Base-by-base conservation (phyloP, 1,140 invertebrate genomes). In the Diprion similis region DNA sequence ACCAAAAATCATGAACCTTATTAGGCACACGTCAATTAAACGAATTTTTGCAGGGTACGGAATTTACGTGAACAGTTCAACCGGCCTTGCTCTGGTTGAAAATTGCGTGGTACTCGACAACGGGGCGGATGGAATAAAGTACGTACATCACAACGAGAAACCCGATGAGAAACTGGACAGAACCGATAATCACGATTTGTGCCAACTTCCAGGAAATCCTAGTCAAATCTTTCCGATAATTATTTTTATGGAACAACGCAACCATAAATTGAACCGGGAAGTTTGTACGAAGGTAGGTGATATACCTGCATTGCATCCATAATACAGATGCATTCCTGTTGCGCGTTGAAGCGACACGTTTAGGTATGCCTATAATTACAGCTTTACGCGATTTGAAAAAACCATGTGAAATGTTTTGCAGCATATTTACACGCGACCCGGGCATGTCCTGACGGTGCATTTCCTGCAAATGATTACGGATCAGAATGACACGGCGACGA, bases 51-150 rank as follows among this genome's bases (percentile, higher is more conserved):
- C 77, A 92, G 96, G 96, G 67, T 95, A 96, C 81, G 96, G 96
- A 13, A 88, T 98, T 47, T 97, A 95, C 85, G 90, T 98, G 2
- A 98, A 98, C 86, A 96, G 94, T 69, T 95, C 94, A 17, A 92
- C 91, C 76, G 96, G 96, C 13, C 88, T 93, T 78, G 90, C 93
- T 0, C 90, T 91, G 71, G 89, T 97, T 3, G 91, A 94, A 65
- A 91, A 92, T 73, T 95, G 93, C 79, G 87, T 89, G 15, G 89
- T 98, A 17, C 90, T 91, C 59, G 92, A 95, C 76, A 98, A 98
- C 85, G 93, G 92, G 1, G 95, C 91, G 0, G 96, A 98, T 86
- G 97, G 96, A 15, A 87, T 98, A 51, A 93, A 94, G 82, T 97
- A 95, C 85, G 91, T 95, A 17, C 92, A 94, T 67, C 92, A 96